Percentiles rank a stretch among this genome's conserved stretches.
Evolutionary conservation across 2,797 vertebrate genomes (phyloP).

Genomic region (Acipenser ruthenus): DNA sequence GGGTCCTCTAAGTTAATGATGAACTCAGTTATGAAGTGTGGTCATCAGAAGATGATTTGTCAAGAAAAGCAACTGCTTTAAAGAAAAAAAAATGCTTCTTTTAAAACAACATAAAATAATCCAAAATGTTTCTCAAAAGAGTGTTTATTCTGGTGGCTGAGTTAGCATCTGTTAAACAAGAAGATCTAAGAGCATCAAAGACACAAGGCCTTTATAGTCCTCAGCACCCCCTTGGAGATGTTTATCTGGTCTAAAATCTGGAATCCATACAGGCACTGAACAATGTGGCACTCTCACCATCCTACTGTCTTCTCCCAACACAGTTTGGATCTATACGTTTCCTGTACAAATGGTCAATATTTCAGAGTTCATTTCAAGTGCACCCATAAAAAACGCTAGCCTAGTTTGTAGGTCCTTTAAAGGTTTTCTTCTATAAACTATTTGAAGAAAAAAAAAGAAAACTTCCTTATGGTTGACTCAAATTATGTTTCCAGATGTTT

Average conservation of each 20-base stretch:
- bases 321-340: conserved; percentile 48
- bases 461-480: conserved; percentile 76
- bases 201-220: conserved; percentile 42
- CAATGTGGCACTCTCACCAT: conserved; percentile 53
- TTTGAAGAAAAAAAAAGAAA: conserved; percentile 73
- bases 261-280: conserved; percentile 58
- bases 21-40: no score
- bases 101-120: conserved; percentile 7
- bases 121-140: conserved; percentile 49
- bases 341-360: conserved; percentile 52
- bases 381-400: conserved; percentile 51
- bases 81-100: no score
- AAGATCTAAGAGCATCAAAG: conserved; percentile 69
- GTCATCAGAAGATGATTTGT: no score
- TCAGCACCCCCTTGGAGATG: conserved; percentile 59
- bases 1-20: no score
- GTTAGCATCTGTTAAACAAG: conserved; percentile 55
- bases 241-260: conserved; percentile 67
- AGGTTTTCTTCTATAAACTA: conserved; percentile 50
- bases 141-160: conserved; percentile 67
- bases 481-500: conserved; percentile 95
- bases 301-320: conserved; percentile 44
- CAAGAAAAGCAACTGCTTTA: no score
- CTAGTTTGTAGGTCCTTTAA: conserved; percentile 41
- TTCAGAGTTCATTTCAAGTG: conserved; percentile 66